Conservation (phyloP, 2,888 invertebrate species). For the Ariolimax columbianus region DNA sequence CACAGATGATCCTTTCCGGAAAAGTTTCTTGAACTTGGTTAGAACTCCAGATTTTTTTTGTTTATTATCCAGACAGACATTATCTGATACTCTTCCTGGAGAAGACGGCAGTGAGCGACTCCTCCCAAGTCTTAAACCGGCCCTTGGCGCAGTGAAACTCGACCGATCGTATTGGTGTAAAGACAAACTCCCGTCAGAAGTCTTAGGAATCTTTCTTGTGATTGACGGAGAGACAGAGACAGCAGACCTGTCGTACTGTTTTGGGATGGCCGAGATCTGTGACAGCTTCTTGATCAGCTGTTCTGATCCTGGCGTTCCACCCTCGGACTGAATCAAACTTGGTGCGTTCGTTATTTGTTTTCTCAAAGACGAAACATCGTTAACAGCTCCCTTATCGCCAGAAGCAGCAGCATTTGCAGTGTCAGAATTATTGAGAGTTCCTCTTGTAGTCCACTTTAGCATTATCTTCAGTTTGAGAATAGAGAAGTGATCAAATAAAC, state of each 20-base stretch:
- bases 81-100: not conserved
- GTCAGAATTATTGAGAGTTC: not conserved
- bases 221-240: not conserved
- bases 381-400: not conserved
- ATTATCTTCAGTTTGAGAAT: not conserved
- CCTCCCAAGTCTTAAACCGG: not conserved
- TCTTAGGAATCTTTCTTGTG: not conserved
- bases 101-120: conserved; percentile 31
- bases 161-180: no score
- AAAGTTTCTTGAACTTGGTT: conserved; percentile 30
- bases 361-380: not conserved
- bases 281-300: not conserved
- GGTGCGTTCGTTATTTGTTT: not conserved
- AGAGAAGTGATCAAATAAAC: no score
- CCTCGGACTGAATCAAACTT: not conserved
- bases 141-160: not conserved
- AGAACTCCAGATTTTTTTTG: conserved; percentile 30
- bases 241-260: not conserved
- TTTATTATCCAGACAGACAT: not conserved
- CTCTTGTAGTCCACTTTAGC: conserved; percentile 39
- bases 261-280: not conserved
- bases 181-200: conserved; percentile 18
- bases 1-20: not conserved
- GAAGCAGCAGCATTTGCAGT: not conserved
- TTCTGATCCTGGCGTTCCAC: not conserved